A percentile compares a stretch with the other conserved stretches of the same genome.
phyloP scores from a whole-genome alignment of 2,888 invertebrate species.

The Arctia plantaginis region DNA sequence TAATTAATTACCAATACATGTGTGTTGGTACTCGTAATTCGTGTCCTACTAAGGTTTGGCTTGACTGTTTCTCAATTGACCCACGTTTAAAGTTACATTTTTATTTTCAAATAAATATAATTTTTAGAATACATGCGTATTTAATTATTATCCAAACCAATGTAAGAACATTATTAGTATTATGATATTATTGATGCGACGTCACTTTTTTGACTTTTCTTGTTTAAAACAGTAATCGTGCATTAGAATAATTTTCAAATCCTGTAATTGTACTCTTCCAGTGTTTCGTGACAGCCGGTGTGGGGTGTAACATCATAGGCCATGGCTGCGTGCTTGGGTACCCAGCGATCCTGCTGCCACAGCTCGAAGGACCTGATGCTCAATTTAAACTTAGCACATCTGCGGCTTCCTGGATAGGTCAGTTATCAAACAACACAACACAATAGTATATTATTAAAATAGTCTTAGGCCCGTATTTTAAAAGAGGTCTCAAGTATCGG shows the following conservation, averaged over 20 bases:
- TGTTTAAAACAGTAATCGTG: not conserved
- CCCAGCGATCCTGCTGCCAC: conserved; percentile 85
- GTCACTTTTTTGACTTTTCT: not conserved
- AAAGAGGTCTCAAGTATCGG: too few species aligned
- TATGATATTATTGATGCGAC: not conserved
- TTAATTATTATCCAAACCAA: too few species aligned
- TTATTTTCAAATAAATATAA: too few species aligned
- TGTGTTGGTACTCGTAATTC: too few species aligned
- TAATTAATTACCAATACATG: too few species aligned
- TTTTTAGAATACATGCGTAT: too few species aligned
- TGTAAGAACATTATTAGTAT: too few species aligned
- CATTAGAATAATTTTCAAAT: not conserved
- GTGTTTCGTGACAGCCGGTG: conserved; percentile 63
- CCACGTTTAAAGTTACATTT: too few species aligned
- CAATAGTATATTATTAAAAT: too few species aligned
- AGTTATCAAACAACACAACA: conserved; percentile 19
- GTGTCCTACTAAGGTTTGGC: too few species aligned
- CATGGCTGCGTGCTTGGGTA: conserved; percentile 73
- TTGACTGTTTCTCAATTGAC: too few species aligned
- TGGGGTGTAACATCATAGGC: conserved; percentile 60
- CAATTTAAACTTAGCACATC: conserved; percentile 63
- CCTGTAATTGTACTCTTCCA: conserved; percentile 26
- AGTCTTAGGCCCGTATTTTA: too few species aligned
- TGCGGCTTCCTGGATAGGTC: conserved; percentile 82
- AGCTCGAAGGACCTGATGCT: conserved; percentile 66